Conservation (phyloP, 35 echinoderm and acorn worm species). For the Strongylocentrotus purpuratus region DNA sequence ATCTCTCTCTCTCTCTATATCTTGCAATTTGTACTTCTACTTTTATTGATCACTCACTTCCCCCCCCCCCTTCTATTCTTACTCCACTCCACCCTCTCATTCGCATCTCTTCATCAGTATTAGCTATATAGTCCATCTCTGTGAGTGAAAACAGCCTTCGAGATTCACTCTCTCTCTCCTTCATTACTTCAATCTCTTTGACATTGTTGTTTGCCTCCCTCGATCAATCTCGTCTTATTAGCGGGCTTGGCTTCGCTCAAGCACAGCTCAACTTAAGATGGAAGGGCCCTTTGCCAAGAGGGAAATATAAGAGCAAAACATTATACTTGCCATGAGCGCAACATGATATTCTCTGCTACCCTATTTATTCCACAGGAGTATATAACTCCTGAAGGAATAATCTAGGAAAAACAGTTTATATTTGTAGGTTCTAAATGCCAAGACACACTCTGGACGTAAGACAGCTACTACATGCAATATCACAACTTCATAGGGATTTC, state of each 20-base stretch:
- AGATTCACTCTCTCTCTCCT: neutral
- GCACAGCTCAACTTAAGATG: neutral
- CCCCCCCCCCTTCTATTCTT: neutral
- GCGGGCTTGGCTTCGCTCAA: neutral
- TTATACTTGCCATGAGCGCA: neutral
- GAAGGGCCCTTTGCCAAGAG: neutral
- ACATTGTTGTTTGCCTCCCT: conserved; percentile 9
- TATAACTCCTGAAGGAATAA: neutral
- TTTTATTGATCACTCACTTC: neutral
- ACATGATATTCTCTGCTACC: neutral
- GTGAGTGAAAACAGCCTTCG: neutral
- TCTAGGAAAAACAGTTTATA: neutral
- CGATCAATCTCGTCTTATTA: conserved; percentile 4
- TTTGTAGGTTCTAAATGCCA: neutral
- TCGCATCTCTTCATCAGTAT: neutral
- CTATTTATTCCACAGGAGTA: neutral
- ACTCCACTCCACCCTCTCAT: neutral
- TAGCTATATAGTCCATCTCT: neutral
- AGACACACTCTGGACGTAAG: neutral
- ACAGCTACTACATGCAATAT: neutral
- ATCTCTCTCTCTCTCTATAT: neutral
- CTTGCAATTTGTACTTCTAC: no score
- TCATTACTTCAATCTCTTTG: conserved; percentile 18
- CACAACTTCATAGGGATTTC: neutral
- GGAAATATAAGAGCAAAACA: neutral